Base-by-base conservation (phyloP, 2,797 vertebrate species). In the Macropus fuliginosus region DNA sequence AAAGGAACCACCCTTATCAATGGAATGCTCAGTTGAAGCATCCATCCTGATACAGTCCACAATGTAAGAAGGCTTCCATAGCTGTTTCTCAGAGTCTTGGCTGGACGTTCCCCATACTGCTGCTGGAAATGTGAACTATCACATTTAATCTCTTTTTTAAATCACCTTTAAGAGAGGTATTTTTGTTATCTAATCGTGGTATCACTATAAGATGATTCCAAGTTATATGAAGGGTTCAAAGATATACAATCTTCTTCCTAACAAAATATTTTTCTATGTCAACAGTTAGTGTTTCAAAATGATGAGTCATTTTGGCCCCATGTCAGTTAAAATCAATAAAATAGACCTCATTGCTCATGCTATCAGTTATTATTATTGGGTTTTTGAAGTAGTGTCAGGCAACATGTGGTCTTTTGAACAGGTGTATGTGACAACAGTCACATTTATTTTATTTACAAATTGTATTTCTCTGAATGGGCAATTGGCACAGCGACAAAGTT, bases 381-480 rank as follows among this genome's bases (percentile, higher is more conserved):
- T 54, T 91, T 91, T 55, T 91, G 90, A 94, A 90, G 89, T 24
- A 55, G 10, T 91, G 28, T 90, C 21, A 56, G 91, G 24, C 59
- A 91, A 93, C 92, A 5, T 93, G 50, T 93, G 74, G 5, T 54
- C 95, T 96, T 56, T 95, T 2, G 94, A 56, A 91, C 13, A 94
- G 10, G 93, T 11, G 27, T 46, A 87, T 56, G 21, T 91, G 54
- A 4, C 66, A 94, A 91, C 11, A 92, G 94, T 97, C 92, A 3
- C n/a, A n/a, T 93, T 95, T 56, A 92, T 93, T 90, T 95, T 92
- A 27, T 93, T 8, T 89, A 95, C 8, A 92, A 95, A 66, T 94
- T 96, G 21, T 57, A 59, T 94, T 97, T 89, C 46, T 91, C 91
- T 96, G n/a, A 93, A 90, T 62, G 59, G 46, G n/a, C 74, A 93